phyloP scores from a whole-genome alignment of 2,113 vertebrate species.

The Hyla sarda region DNA sequence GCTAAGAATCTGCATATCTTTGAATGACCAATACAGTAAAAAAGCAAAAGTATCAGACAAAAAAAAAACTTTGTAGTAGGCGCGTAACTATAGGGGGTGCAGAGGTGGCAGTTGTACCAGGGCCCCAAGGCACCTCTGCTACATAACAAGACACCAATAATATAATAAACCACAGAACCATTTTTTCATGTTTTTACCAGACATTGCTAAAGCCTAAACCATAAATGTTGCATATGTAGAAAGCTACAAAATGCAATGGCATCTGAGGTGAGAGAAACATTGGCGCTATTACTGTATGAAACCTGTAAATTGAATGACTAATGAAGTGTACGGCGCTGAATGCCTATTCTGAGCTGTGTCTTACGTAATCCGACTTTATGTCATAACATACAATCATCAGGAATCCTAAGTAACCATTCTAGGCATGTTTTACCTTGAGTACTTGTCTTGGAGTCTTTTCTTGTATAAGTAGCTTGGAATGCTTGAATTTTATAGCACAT shows the following conservation, averaged over 20 bases:
- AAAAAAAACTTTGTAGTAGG: too few relatives aligned
- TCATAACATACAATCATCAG: conserved; percentile 19
- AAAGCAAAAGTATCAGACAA: too few relatives aligned
- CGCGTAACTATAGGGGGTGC: too few relatives aligned
- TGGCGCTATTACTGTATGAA: background rate
- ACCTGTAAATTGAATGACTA: background rate
- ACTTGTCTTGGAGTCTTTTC: background rate
- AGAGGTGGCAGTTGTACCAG: too few relatives aligned
- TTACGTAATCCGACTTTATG: background rate
- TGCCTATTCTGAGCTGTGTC: background rate
- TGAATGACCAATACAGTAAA: too few relatives aligned
- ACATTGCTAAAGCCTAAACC: too few relatives aligned
- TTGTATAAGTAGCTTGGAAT: background rate
- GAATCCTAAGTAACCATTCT: background rate
- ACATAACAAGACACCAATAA: too few relatives aligned
- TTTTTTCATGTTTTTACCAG: too few relatives aligned
- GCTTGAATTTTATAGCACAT: background rate
- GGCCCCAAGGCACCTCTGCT: too few relatives aligned
- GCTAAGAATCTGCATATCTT: too few relatives aligned
- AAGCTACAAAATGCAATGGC: background rate
- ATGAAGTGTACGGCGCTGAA: background rate
- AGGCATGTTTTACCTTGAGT: conserved; percentile 25
- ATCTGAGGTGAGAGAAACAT: background rate
- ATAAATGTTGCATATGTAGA: too few relatives aligned
- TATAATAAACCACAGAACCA: too few relatives aligned